Base-by-base conservation (phyloP, 2,888 invertebrate species). In the Eupithecia subumbrata region DNA sequence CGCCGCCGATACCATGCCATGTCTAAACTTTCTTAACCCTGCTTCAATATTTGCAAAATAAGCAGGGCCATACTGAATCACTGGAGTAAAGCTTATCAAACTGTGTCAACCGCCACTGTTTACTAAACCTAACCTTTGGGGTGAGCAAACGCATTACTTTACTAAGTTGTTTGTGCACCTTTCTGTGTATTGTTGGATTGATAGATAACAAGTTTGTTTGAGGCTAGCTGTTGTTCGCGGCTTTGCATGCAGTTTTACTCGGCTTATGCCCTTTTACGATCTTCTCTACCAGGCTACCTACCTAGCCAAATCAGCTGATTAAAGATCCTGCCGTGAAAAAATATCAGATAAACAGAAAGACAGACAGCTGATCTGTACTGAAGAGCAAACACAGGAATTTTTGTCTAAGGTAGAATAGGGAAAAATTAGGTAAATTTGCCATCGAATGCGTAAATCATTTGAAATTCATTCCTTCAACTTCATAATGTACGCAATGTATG, bases 21-120 rank as follows among this genome's bases (percentile, higher is more conserved):
- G 22, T 75, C 68, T 72, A 64, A 22, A 45, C 8, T 16, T 63
- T 43, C n/a, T 5, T n/a, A 64, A 18, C 63, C 30, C 68, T 18
- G 30, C 72, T 37, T n/a, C 25, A 22, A 45, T 75, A 76, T 76
- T 76, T 73, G 76, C 70, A 25, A 69, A 67, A 71, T 76, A 76
- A 76, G 73, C 73, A 67, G 18, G 71, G 66, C n/a, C n/a, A 60
- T 74, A 71, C 71, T 71, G 67, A 74, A 30, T 67, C 56, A 52
- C 64, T 34, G 18, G 18, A 52, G 43, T 67, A 67, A 69, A 71
- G 71, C 75, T 75, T 75, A 75, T 75, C 71, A 69, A 34, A 43
- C 67, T 14, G 18, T 71, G 75, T 43, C 75, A 72, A 71, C 40
- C 71, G 14, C 56, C 48, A 40, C 73, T 52, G 67, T 72, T 66